phyloP scores from a whole-genome alignment of 2,888 invertebrate species.

The Cheilosia pagana region DNA sequence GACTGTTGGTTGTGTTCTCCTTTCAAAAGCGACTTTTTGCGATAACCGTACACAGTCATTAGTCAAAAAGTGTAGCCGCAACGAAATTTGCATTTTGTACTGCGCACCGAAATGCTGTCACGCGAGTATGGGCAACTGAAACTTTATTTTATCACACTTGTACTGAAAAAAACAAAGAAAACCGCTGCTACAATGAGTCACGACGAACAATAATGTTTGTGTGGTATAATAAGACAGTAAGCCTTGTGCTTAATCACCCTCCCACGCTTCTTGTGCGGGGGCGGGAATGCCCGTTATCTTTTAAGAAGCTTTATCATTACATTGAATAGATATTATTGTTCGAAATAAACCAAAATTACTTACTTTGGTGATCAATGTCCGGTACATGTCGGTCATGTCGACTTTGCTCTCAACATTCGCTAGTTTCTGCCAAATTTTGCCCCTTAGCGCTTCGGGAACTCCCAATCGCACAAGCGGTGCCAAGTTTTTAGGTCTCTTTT shows the following conservation, averaged over 20 bases:
- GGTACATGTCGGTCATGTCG: conserved; percentile 95
- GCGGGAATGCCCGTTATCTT: neutral
- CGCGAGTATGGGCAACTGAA: neutral
- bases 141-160: conserved; percentile 2
- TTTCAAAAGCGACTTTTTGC: no score
- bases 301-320: neutral
- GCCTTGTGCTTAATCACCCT: no score
- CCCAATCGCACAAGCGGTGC: conserved; percentile 92
- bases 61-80: neutral
- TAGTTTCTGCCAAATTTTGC: conserved; percentile 98
- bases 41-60: no score
- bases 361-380: conserved; percentile 94
- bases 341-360: conserved; percentile 83
- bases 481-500: conserved; percentile 91
- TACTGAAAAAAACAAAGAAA: neutral
- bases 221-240: no score
- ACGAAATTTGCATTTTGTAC: neutral
- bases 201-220: neutral
- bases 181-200: neutral
- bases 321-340: neutral
- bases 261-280: neutral
- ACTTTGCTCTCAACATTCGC: conserved; percentile 93
- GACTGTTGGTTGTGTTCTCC: no score
- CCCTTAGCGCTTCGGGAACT: conserved; percentile 97
- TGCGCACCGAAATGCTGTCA: neutral